These are phyloP conservation scores for Lycophotia porphyrea DNA, from an alignment of 2,888 invertebrate genomes.

Conservation along the genomic window DNA sequence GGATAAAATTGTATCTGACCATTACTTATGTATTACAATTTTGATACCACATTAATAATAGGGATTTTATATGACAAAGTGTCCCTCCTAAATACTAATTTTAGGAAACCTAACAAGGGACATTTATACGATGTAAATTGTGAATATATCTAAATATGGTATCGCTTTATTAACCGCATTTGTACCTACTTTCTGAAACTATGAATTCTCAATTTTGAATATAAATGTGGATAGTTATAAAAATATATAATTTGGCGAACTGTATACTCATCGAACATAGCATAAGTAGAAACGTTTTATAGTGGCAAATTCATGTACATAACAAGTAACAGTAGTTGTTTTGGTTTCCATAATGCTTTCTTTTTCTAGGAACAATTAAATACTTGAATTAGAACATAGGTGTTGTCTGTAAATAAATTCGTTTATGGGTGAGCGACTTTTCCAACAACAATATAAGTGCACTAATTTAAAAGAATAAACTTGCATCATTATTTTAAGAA, in stretches of 20 bases:
- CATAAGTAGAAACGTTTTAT: slow-evolving; percentile 80
- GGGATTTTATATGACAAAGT: slow-evolving; percentile 72
- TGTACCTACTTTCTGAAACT: slow-evolving; percentile 78
- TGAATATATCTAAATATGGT: slow-evolving; percentile 80
- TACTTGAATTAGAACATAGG: slow-evolving; percentile 26
- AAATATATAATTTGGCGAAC: slow-evolving; percentile 86
- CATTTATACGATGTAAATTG: slow-evolving; percentile 70
- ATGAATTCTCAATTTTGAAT: slow-evolving; percentile 86
- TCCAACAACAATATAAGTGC: slow-evolving; percentile 48
- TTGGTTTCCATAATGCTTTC: slow-evolving; percentile 44
- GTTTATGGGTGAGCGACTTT: slow-evolving; percentile 41
- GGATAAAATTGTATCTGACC: slow-evolving; percentile 77
- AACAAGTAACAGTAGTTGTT: slow-evolving; percentile 65
- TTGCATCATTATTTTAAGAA: slow-evolving; percentile 60
- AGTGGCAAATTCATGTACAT: slow-evolving; percentile 81
- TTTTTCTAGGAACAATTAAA: slow-evolving; percentile 31
- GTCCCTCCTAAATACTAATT: slow-evolving; percentile 72
- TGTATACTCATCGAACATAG: slow-evolving; percentile 82
- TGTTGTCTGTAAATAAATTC: slow-evolving; percentile 48
- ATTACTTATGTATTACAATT: slow-evolving; percentile 80
- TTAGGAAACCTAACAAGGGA: slow-evolving; percentile 73
- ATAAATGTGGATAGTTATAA: slow-evolving; percentile 87
- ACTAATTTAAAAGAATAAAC: slow-evolving; percentile 52
- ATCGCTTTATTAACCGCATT: slow-evolving; percentile 78
- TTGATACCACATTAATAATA: slow-evolving; percentile 79